A percentile compares a stretch with the other conserved stretches of the same genome.
Evolutionary conservation across 2,113 vertebrate species (phyloP).

Genomic region (Misgurnus mizolepis): DNA sequence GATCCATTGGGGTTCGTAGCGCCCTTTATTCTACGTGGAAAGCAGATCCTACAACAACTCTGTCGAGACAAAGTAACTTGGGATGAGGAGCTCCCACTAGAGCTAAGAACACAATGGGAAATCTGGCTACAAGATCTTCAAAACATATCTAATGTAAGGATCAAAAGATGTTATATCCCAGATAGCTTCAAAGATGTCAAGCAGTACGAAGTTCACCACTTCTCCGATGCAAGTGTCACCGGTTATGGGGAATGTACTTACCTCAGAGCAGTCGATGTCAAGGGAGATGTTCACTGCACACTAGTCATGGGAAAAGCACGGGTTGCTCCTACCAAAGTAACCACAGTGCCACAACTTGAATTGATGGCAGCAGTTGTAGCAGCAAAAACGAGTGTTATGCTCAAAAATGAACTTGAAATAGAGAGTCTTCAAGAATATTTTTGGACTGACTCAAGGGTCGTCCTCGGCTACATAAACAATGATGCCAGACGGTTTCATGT

Average conservation of each 20-base stretch:
- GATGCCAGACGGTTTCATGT: slow-evolving; percentile 44
- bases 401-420: slow-evolving; percentile 28
- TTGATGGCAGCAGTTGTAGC: slow-evolving; percentile 20
- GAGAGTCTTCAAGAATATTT: slow-evolving; percentile 19
- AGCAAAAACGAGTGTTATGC: slow-evolving; percentile 2
- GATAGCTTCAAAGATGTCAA: slow-evolving; percentile 7
- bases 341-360: slow-evolving; percentile 14
- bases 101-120: slow-evolving; percentile 16
- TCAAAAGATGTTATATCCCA: too few species aligned
- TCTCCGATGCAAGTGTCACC: too few species aligned
- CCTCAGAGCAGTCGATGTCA: too few species aligned
- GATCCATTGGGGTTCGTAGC: too few species aligned
- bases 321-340: slow-evolving; percentile 18
- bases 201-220: slow-evolving; percentile 23
- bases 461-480: slow-evolving; percentile 25
- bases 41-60: too few species aligned
- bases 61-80: not conserved
- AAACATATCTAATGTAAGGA: too few species aligned
- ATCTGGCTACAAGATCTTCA: slow-evolving; percentile 21
- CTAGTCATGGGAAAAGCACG: slow-evolving; percentile 24
- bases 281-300: slow-evolving; percentile 19
- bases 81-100: slow-evolving; percentile 18
- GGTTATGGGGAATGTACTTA: too few species aligned
- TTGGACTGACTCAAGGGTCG: slow-evolving; percentile 9
- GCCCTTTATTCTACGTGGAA: too few species aligned